A percentile compares a stretch with the other conserved stretches of the same genome.
Evolutionary conservation across 2,888 invertebrate genomes (phyloP).

Genomic region (Latheticus oryzae): DNA sequence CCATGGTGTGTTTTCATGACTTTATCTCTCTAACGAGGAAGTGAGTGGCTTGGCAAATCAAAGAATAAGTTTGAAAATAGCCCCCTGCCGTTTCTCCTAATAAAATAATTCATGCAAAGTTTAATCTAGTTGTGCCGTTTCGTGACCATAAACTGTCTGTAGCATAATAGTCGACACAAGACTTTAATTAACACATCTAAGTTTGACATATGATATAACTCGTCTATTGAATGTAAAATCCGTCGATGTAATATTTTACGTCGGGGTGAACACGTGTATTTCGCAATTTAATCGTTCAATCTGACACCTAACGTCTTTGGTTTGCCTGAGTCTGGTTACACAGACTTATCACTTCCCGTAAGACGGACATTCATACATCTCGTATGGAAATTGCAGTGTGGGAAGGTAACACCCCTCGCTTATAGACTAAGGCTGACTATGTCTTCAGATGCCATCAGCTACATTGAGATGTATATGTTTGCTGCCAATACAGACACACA

Average conservation of each 20-base stretch:
- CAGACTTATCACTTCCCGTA: conserved; percentile 54
- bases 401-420: conserved; percentile 55
- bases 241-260: conserved; percentile 57
- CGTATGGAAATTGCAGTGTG: conserved; percentile 56
- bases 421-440: background rate
- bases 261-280: conserved; percentile 58
- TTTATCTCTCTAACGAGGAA: no score
- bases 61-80: no score
- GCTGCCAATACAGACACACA: background rate
- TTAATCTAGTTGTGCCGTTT: conserved; percentile 23
- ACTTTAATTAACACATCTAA: conserved; percentile 60
- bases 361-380: conserved; percentile 52
- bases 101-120: background rate
- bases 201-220: conserved; percentile 56
- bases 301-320: conserved; percentile 53
- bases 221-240: conserved; percentile 56
- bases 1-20: no score
- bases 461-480: conserved; percentile 8
- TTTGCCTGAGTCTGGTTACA: conserved; percentile 48
- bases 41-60: no score
- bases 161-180: conserved; percentile 48
- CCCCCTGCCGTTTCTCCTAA: conserved; percentile 1
- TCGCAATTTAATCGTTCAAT: conserved; percentile 57
- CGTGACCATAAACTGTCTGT: conserved; percentile 34
- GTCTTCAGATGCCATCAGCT: background rate